These are phyloP conservation scores for Scomber scombrus DNA, from an alignment of 2,113 vertebrate species.

Conservation along the genomic window DNA sequence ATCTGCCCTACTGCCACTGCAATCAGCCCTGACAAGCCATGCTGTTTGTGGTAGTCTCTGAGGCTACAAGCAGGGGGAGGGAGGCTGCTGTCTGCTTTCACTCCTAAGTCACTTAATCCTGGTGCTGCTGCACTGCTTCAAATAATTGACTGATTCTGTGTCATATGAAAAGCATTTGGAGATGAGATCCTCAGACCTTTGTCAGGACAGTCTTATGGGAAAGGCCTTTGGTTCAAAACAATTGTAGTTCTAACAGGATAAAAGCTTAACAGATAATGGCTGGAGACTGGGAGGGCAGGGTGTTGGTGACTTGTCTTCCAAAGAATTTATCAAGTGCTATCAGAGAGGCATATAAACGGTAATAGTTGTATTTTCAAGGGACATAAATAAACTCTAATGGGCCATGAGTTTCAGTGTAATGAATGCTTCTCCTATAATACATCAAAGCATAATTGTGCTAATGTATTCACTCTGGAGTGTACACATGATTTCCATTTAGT, in stretches of 20 bases:
- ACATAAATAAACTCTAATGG: slow-evolving; percentile 51
- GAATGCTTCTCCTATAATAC: slow-evolving; percentile 33
- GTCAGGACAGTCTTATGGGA: slow-evolving; percentile 41
- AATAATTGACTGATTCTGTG: slow-evolving; percentile 77
- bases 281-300: neutral
- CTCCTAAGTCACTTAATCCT: slow-evolving; percentile 77
- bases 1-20: slow-evolving; percentile 74
- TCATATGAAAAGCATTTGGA: slow-evolving; percentile 66
- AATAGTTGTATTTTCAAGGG: slow-evolving; percentile 31
- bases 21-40: slow-evolving; percentile 72
- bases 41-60: slow-evolving; percentile 69
- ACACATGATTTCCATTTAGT: slow-evolving; percentile 53
- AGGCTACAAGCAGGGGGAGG: slow-evolving; percentile 42
- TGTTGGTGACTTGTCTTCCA: slow-evolving; percentile 10
- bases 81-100: slow-evolving; percentile 49
- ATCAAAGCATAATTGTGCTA: slow-evolving; percentile 57
- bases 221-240: slow-evolving; percentile 25
- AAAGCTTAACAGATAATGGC: slow-evolving; percentile 16
- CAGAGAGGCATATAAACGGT: slow-evolving; percentile 9
- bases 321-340: slow-evolving; percentile 33
- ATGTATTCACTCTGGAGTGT: slow-evolving; percentile 53
- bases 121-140: slow-evolving; percentile 48
- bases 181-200: slow-evolving; percentile 49
- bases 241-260: slow-evolving; percentile 18
- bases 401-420: slow-evolving; percentile 16